These are phyloP conservation scores for Nyleta sp. DNA, from an alignment of 2,888 invertebrate genomes.

Conservation along the genomic window DNA sequence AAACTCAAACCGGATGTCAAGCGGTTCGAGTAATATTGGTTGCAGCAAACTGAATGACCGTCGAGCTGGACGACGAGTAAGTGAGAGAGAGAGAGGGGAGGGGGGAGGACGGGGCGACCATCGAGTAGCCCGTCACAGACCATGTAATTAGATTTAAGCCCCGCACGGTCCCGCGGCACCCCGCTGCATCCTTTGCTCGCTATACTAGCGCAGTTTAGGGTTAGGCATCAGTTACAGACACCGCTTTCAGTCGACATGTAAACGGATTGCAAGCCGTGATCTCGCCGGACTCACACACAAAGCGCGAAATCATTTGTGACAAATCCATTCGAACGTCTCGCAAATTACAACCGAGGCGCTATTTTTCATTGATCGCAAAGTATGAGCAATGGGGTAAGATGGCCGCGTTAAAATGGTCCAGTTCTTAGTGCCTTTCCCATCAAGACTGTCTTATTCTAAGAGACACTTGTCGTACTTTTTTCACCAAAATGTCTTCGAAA, in stretches of 20 bases:
- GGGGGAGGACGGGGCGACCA: conserved; percentile 65
- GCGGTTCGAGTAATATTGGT: conserved; percentile 74
- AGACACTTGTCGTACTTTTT: too few species aligned
- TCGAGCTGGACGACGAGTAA: conserved; percentile 64
- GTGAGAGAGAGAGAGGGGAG: conserved; percentile 10
- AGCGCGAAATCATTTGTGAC: conserved; percentile 65
- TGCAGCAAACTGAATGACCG: conserved; percentile 73
- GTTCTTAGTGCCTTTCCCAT: too few species aligned
- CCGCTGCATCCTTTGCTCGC: conserved; percentile 55
- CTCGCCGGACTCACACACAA: conserved; percentile 57
- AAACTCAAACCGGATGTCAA: conserved; percentile 74
- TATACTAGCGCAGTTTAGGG: conserved; percentile 68
- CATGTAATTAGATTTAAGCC: conserved; percentile 80
- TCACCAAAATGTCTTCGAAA: too few species aligned
- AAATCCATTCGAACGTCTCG: conserved; percentile 53
- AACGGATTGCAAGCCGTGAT: conserved; percentile 67
- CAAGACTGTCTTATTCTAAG: too few species aligned
- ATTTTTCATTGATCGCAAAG: conserved; percentile 41
- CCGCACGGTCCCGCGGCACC: conserved; percentile 66
- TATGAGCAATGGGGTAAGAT: background rate
- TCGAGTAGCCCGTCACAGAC: conserved; percentile 79
- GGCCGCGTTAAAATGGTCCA: background rate
- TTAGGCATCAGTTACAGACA: conserved; percentile 73
- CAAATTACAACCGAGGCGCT: conserved; percentile 42
- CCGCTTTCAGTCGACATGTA: conserved; percentile 68